Percentiles rank a stretch among this genome's conserved stretches.
phyloP scores from a whole-genome alignment of 2,797 vertebrate species.

The Poecilia velifera region DNA sequence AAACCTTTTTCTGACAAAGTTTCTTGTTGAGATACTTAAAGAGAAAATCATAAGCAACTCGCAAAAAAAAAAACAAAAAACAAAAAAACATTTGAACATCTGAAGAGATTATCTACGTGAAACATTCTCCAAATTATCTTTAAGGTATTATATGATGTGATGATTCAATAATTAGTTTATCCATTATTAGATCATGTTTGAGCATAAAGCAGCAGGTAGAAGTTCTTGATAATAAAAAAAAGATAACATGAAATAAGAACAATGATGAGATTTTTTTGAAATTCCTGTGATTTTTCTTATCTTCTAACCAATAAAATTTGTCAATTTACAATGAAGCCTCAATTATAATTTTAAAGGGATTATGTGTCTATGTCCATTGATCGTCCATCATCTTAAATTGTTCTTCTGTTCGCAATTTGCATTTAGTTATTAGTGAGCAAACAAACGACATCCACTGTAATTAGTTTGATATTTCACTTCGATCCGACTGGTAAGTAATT shows the following conservation, averaged over 20 bases:
- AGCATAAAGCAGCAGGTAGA: background rate
- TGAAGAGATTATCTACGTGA: background rate
- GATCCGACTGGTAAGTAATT: background rate
- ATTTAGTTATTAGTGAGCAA: conserved; percentile 7
- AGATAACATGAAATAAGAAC: background rate
- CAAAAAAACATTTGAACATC: background rate
- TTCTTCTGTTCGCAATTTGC: background rate
- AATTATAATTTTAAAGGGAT: background rate
- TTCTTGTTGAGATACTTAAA: background rate
- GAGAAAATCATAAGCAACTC: background rate
- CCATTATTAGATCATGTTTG: background rate
- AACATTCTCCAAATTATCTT: background rate
- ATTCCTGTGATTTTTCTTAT: background rate
- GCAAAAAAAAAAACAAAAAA: background rate
- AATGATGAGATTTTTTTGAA: background rate
- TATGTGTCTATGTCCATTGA: background rate
- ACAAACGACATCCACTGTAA: conserved; percentile 8
- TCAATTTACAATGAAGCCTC: background rate
- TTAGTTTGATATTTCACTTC: conserved; percentile 22
- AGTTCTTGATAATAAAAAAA: too few relatives aligned
- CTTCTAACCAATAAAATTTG: too few relatives aligned
- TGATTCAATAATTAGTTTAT: background rate
- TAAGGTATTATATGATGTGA: background rate
- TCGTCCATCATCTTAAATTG: background rate
- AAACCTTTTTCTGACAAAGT: background rate